Conservation (phyloP, 2,888 invertebrate species). For the Chrysomela aeneicollis region DNA sequence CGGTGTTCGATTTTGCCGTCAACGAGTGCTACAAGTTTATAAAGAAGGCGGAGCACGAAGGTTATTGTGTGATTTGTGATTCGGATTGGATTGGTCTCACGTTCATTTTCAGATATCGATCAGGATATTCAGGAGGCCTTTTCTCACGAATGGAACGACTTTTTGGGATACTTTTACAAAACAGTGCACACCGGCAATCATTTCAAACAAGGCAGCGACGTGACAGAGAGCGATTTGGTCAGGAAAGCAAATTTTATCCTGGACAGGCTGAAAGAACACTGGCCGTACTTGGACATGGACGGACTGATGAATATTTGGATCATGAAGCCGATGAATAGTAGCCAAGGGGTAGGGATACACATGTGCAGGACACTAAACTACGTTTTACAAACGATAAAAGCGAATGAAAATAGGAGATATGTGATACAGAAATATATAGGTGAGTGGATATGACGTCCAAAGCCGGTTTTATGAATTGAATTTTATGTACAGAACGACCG, state of each 20-base stretch:
- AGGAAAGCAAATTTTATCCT: constrained; percentile 66
- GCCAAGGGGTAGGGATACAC: constrained; percentile 83
- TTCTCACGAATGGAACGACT: constrained; percentile 72
- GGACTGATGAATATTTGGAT: constrained; percentile 90
- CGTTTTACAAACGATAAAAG: constrained; percentile 70
- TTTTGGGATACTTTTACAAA: constrained; percentile 72
- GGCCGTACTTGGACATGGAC: constrained; percentile 74
- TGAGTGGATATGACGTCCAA: constrained; percentile 54
- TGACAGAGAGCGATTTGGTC: constrained; percentile 50
- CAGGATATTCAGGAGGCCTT: constrained; percentile 58
- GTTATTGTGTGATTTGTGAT: constrained; percentile 56
- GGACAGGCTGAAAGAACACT: constrained; percentile 66
- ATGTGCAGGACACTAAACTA: constrained; percentile 79
- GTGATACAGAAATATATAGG: constrained; percentile 92
- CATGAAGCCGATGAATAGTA: constrained; percentile 84
- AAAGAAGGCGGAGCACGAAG: constrained; percentile 68
- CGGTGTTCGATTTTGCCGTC: constrained; percentile 73
- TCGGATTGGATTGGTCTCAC: not conserved
- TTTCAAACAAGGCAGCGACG: constrained; percentile 60
- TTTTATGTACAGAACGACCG: constrained; percentile 68
- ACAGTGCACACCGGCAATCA: constrained; percentile 68
- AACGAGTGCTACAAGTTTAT: constrained; percentile 74
- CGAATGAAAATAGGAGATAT: constrained; percentile 70
- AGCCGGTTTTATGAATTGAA: not conserved
- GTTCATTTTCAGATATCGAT: constrained; percentile 26